phyloP scores from a whole-genome alignment of 2,113 vertebrate species.

The Piprites chloris region DNA sequence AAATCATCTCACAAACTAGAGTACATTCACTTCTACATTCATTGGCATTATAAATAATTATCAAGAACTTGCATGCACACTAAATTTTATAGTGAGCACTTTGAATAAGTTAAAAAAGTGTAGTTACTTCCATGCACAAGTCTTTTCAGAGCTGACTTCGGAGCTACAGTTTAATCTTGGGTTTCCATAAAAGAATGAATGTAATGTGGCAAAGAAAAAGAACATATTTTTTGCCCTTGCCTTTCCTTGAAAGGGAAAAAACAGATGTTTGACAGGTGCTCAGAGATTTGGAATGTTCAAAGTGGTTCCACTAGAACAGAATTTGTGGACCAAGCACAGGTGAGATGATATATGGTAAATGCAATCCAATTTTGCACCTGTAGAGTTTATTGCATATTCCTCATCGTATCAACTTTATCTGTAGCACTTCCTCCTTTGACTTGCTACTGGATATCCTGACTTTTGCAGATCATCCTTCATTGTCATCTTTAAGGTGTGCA shows the following conservation, averaged over 20 bases:
- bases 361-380: background rate
- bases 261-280: background rate
- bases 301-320: background rate
- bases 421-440: background rate
- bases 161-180: background rate
- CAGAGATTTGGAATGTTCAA: background rate
- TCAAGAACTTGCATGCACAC: background rate
- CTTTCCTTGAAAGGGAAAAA: background rate
- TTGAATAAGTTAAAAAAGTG: background rate
- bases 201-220: fast-evolving
- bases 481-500: background rate
- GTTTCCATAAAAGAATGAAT: background rate
- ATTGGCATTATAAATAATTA: background rate
- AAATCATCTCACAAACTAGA: background rate
- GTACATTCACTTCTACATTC: background rate
- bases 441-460: background rate
- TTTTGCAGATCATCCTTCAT: background rate
- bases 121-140: background rate
- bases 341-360: background rate
- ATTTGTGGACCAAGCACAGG: background rate
- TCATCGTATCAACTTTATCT: background rate
- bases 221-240: background rate
- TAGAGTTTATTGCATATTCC: background rate
- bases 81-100: background rate
- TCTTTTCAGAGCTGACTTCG: background rate